These are phyloP conservation scores for Chaetodon trifasciatus DNA, from an alignment of 2,797 vertebrate species.

Conservation along the genomic window DNA sequence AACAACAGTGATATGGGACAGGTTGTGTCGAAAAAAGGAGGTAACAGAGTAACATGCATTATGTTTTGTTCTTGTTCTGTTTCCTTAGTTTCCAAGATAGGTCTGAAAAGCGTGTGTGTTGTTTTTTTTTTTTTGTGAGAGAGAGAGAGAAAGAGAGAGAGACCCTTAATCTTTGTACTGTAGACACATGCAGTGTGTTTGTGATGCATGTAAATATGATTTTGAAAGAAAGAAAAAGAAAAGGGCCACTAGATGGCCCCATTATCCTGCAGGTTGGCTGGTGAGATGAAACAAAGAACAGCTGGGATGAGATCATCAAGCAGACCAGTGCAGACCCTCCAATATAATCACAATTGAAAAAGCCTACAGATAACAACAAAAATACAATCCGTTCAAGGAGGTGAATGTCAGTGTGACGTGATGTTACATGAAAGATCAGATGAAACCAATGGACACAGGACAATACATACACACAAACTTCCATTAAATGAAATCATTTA, in stretches of 20 bases:
- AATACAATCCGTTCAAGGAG: neutral
- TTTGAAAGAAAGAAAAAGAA: neutral
- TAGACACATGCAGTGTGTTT: neutral
- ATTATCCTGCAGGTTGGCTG: constrained; percentile 14
- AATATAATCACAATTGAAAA: neutral
- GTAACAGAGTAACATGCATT: neutral
- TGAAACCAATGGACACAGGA: neutral
- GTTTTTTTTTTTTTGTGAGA: neutral
- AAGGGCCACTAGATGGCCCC: constrained; percentile 66
- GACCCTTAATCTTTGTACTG: neutral
- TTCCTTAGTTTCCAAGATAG: neutral
- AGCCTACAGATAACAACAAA: neutral
- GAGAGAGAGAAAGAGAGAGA: neutral
- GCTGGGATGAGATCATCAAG: constrained; percentile 69
- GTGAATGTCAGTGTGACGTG: neutral
- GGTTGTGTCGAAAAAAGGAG: neutral
- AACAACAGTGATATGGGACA: neutral
- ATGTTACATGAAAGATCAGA: neutral
- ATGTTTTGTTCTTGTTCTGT: neutral
- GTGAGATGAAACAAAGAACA: constrained; percentile 60
- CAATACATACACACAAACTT: neutral
- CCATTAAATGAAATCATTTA: neutral
- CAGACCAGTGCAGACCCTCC: constrained; percentile 37
- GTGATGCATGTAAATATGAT: neutral
- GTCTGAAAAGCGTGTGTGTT: neutral